These are phyloP conservation scores for Pteria penguin DNA, from an alignment of 2,888 invertebrate genomes.

Conservation along the genomic window DNA sequence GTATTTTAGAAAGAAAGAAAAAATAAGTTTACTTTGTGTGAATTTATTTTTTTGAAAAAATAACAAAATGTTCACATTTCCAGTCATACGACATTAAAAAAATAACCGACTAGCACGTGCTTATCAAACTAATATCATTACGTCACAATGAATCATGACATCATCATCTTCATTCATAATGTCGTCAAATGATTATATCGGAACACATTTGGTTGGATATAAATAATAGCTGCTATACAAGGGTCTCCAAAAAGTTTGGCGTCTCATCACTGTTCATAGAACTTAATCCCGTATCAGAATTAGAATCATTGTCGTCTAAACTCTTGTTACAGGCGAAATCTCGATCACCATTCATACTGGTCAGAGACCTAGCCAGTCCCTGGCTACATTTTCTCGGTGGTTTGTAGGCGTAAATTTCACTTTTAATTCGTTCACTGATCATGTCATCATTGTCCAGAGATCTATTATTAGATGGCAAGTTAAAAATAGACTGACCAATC, in stretches of 20 bases:
- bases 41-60: too few species aligned
- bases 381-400: slow-evolving; percentile 26
- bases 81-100: too few species aligned
- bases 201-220: slow-evolving; percentile 2
- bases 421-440: slow-evolving; percentile 43
- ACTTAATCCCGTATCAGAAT: slow-evolving; percentile 82
- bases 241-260: slow-evolving; percentile 64
- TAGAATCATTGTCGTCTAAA: slow-evolving; percentile 80
- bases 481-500: slow-evolving; percentile 9
- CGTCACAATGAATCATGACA: too few species aligned
- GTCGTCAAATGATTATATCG: too few species aligned
- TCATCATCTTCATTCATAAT: too few species aligned
- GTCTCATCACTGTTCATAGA: slow-evolving; percentile 80
- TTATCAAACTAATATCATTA: too few species aligned
- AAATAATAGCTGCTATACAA: slow-evolving; percentile 56
- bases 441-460: slow-evolving; percentile 37
- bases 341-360: slow-evolving; percentile 20
- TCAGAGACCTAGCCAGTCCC: slow-evolving; percentile 22
- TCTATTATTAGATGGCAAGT: slow-evolving; percentile 11
- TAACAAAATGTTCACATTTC: too few species aligned
- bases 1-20: too few species aligned
- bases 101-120: too few species aligned
- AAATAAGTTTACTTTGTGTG: too few species aligned
- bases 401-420: slow-evolving; percentile 40
- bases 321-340: slow-evolving; percentile 37